These are phyloP conservation scores for Periphyllus acericola DNA, from an alignment of 2,888 invertebrate genomes.

Conservation along the genomic window DNA sequence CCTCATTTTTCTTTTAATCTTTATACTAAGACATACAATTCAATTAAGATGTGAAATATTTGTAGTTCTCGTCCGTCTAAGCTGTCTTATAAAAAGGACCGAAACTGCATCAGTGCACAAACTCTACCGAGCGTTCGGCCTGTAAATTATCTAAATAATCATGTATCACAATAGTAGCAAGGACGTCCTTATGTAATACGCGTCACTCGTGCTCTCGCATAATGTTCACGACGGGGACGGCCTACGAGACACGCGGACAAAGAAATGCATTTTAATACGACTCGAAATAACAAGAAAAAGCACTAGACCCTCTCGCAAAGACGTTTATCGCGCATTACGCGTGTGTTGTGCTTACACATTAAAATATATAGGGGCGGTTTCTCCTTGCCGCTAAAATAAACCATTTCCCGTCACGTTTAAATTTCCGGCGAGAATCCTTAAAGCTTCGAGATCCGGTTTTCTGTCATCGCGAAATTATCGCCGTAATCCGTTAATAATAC, in stretches of 20 bases:
- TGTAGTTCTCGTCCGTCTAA: too few relatives aligned
- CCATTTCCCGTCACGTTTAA: constrained; percentile 13
- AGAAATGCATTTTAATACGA: constrained; percentile 43
- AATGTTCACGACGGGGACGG: constrained; percentile 1
- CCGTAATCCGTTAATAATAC: constrained; percentile 21
- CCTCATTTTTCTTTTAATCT: too few relatives aligned
- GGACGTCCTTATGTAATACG: constrained; percentile 23
- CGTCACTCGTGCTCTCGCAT: constrained; percentile 1
- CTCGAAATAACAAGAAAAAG: constrained; percentile 56
- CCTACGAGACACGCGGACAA: constrained; percentile 21
- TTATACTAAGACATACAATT: too few relatives aligned
- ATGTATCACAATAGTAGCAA: background rate
- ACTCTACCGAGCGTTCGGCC: too few relatives aligned
- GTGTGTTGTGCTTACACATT: background rate
- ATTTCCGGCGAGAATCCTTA: background rate
- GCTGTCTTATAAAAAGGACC: too few relatives aligned
- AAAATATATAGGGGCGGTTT: constrained; percentile 21
- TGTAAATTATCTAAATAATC: background rate
- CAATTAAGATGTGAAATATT: too few relatives aligned
- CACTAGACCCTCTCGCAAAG: constrained; percentile 32
- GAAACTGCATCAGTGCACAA: too few relatives aligned
- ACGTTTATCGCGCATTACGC: constrained; percentile 42
- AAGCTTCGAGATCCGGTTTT: background rate
- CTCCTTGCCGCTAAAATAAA: constrained; percentile 14
- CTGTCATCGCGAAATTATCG: constrained; percentile 10